Conservation (phyloP, 2,113 vertebrate genomes). For the Antechinus flavipes region DNA sequence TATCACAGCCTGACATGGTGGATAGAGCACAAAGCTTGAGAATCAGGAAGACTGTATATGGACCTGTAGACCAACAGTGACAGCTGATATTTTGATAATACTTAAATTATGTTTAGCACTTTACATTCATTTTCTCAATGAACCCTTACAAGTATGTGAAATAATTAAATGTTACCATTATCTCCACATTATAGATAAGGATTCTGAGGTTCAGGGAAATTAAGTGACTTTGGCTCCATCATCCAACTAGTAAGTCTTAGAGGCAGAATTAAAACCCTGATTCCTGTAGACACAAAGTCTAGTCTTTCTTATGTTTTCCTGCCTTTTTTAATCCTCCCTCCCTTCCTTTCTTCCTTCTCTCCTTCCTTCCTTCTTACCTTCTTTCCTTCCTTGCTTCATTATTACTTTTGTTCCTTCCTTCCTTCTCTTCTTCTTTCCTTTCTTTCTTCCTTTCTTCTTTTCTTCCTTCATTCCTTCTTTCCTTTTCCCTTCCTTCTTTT, state of each 20-base stretch:
- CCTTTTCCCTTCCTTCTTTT: not conserved
- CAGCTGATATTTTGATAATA: not conserved
- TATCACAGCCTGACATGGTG: not conserved
- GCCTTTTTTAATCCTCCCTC: not conserved
- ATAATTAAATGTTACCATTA: not conserved
- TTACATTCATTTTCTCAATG: not conserved
- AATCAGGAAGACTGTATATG: not conserved
- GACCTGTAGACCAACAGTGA: not conserved
- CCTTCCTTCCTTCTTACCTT: not conserved
- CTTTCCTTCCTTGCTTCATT: too few species aligned
- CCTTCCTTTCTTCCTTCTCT: not conserved
- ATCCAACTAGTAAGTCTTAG: not conserved
- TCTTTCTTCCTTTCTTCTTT: not conserved
- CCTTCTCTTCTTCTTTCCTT: not conserved
- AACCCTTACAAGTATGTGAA: not conserved
- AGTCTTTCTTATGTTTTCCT: not conserved
- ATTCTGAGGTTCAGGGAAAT: not conserved
- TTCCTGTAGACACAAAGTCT: not conserved
- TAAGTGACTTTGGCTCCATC: not conserved
- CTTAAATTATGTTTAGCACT: not conserved
- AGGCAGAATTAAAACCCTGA: not conserved
- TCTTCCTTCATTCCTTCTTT: not conserved
- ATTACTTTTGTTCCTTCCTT: too few species aligned
- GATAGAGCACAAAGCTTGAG: not conserved
- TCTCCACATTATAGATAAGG: not conserved